Base-by-base conservation (phyloP, 35 echinoderm and acorn worm genomes). In the Patiria miniata region DNA sequence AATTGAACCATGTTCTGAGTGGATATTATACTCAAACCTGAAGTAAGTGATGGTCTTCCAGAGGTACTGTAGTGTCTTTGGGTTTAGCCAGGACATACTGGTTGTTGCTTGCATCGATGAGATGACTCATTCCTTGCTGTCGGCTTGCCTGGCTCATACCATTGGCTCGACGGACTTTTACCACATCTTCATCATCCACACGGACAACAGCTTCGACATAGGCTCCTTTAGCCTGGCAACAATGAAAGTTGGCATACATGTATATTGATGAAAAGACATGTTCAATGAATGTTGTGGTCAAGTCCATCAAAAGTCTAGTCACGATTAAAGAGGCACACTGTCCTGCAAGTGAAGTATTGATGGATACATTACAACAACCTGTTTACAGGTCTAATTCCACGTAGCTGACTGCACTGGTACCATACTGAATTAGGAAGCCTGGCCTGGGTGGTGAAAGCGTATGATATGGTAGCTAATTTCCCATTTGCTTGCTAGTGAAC, bases 21-120 rank as follows among this genome's bases (percentile, higher is more conserved):
- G n/a, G n/a, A n/a, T n/a, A n/a, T n/a, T n/a, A 37, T 52, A 1
- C n/a, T 34, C 39, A 39, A 56, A 98, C 95, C 92, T 90, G 79
- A 16, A 98, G 85, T 26, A 98, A 90, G 79, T 94, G 92, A 42
- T 91, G 88, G 47, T 98, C 92, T 83, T 94, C 96, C 33, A 94
- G 86, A 0, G 96, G 96, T 8, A 98, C 89, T 34, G 96, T 98
- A 2, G 92, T 94, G 61, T 98, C 96, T 47, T 94, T 98, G 1
- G 96, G 96, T 78, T 94, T 98, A 16, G 92, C 91, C 19, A 98
- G 55, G 8, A 98, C 89, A 69, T 98, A 98, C 77, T 98, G 96
- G 61, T 98, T 98, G 80, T 94, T 94, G 65, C 86, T 98, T 2
- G 96, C 82, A 65, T 98, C 96, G 18, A 98, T 80, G 1, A 98